These are phyloP conservation scores for Sarcophaga variegata DNA, from an alignment of 2,888 invertebrate species.

Conservation along the genomic window DNA sequence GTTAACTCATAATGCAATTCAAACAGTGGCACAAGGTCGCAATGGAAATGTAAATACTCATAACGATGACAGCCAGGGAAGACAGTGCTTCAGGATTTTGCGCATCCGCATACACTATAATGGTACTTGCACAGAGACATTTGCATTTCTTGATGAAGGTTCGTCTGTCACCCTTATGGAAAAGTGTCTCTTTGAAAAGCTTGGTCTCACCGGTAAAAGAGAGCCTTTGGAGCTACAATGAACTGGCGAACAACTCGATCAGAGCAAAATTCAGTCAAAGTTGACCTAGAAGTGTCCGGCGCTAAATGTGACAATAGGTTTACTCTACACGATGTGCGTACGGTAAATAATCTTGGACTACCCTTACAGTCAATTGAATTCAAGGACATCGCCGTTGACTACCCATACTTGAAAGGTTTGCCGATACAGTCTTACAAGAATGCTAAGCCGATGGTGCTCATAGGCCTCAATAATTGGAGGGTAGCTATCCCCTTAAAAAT, in stretches of 20 bases:
- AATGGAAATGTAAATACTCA: too few species aligned
- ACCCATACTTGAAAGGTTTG: conserved; percentile 37
- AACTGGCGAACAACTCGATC: neutral
- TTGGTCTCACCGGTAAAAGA: neutral
- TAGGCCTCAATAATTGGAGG: conserved; percentile 26
- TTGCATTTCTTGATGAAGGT: too few species aligned
- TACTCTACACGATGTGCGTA: neutral
- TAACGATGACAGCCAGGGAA: too few species aligned
- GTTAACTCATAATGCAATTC: neutral
- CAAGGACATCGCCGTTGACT: conserved; percentile 1
- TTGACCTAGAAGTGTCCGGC: neutral
- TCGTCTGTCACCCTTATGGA: too few species aligned
- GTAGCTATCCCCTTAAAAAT: neutral
- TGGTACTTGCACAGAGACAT: too few species aligned
- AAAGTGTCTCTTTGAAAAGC: too few species aligned
- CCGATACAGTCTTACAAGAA: conserved; percentile 35
- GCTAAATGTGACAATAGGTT: neutral
- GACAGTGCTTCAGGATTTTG: too few species aligned
- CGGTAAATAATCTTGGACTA: conserved; percentile 38
- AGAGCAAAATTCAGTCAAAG: neutral
- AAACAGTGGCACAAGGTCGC: too few species aligned
- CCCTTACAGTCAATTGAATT: conserved; percentile 25
- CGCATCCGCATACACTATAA: too few species aligned
- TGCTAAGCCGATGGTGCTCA: conserved; percentile 39
- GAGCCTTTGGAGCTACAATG: neutral